Evolutionary conservation across 2,888 invertebrate species (phyloP), one percentile per base, ranked within the genome.

Genomic region (Tiliacea aurago): DNA sequence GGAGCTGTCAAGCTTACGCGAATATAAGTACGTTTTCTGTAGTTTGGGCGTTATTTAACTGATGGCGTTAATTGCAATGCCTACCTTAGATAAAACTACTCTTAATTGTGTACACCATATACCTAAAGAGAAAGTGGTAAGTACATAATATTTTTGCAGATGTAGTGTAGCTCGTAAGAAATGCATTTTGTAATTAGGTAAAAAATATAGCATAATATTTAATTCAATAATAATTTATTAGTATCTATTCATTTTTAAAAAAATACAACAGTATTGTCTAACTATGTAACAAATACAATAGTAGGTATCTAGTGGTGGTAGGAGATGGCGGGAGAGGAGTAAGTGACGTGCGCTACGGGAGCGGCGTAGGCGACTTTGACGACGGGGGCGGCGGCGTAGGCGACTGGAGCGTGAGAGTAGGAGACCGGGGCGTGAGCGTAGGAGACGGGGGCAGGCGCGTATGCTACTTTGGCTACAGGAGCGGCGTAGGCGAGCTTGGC

Each of bases 251-350:
- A 86, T 85, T 81, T 88, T 71, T 33, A 51, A 89, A 88, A 88
- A 90, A 91, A 91, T 90, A 91, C 84, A 89, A 89, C 88, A 89
- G 61, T 28, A 11, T 74, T 74, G 72, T 37, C 43, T 76, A 79
- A 56, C 45, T 70, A 71, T 56, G 18, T 53, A 70, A 75, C 51
- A 58, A 66, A 43, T 55, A 61, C 23, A 78, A 55, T 23, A 66
- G 13, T 28, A 20, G 23, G 6, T 64, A 70, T 83, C 84, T 94
- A 95, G 91, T 95, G 94, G 86, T 94, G 93, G 92, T 95, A 95
- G 77, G 94, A 94, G 87, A 95, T 88, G 72, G 88, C 90, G 66
- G 95, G 95, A 47, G 95, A 94, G 2, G 94, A 91, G 91, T 89
- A 95, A 74, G 91, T 85, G 56, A 95, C 94, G 65, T 94, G 94